Percentiles rank a stretch among this genome's conserved stretches.
phyloP scores from a whole-genome alignment of 2,888 invertebrate genomes.

The Liodrosophila aerea region DNA sequence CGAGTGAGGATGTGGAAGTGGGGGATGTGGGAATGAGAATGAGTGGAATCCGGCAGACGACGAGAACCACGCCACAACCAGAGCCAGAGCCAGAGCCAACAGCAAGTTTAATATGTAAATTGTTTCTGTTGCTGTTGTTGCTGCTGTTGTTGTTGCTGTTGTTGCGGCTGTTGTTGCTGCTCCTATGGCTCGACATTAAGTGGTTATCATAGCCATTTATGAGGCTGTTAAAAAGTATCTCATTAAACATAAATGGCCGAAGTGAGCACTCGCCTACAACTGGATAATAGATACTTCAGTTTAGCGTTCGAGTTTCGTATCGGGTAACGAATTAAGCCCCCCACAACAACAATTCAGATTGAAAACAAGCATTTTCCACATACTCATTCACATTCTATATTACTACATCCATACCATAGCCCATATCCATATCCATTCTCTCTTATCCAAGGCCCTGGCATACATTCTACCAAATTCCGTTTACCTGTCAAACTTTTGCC shows the following conservation, averaged over 20 bases:
- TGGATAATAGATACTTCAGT: constrained; percentile 58
- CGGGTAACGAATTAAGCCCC: constrained; percentile 43
- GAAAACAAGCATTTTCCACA: constrained; percentile 12
- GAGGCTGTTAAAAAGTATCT: constrained; percentile 78
- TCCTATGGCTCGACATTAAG: constrained; percentile 71
- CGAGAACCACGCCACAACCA: too few species aligned
- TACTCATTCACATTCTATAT: too few species aligned
- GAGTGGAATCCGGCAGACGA: background rate
- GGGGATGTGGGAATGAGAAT: constrained; percentile 10
- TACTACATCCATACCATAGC: background rate
- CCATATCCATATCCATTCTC: constrained; percentile 16
- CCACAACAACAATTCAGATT: constrained; percentile 22
- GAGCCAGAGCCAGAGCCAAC: constrained; percentile 16
- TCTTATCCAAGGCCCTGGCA: constrained; percentile 6
- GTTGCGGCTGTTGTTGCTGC: constrained; percentile 18
- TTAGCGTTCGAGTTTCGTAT: constrained; percentile 9
- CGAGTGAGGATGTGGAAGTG: constrained; percentile 38
- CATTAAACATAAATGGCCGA: constrained; percentile 78
- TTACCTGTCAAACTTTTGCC: constrained; percentile 79
- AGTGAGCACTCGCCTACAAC: constrained; percentile 49
- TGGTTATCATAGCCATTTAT: constrained; percentile 79
- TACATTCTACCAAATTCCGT: constrained; percentile 71
- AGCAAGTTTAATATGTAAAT: constrained; percentile 79
- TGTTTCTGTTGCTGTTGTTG: constrained; percentile 68
- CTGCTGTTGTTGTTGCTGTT: constrained; percentile 21